Conservation (phyloP, 2,797 vertebrate species). For the Uromys caudimaculatus region DNA sequence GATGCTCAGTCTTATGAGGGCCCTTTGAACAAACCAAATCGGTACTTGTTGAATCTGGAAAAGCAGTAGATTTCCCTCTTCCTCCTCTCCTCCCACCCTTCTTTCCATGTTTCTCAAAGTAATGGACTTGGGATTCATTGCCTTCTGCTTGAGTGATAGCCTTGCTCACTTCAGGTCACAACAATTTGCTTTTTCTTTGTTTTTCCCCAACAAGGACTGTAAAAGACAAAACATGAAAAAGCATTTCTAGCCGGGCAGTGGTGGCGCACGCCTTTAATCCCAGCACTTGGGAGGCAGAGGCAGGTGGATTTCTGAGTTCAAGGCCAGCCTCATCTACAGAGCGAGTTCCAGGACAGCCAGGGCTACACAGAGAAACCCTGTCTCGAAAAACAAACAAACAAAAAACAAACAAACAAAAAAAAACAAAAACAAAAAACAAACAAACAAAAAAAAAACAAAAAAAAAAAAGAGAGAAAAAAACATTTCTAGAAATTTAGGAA, state of each 20-base stretch:
- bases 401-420: no score
- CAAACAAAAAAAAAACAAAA: no score
- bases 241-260: constrained; percentile 9
- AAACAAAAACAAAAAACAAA: no score
- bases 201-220: constrained; percentile 32
- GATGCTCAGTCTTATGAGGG: constrained; percentile 53
- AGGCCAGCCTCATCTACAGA: no score
- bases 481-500: neutral
- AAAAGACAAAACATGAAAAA: constrained; percentile 8
- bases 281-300: no score
- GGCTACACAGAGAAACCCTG: no score
- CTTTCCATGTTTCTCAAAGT: constrained; percentile 47
- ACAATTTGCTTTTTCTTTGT: constrained; percentile 35
- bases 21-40: constrained; percentile 49
- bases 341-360: no score
- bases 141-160: neutral
- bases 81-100: constrained; percentile 16
- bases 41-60: constrained; percentile 55
- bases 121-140: neutral
- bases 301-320: no score
- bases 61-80: constrained; percentile 53
- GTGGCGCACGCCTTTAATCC: no score
- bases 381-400: no score
- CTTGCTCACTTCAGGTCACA: neutral
- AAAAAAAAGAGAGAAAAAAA: no score